phyloP scores from a whole-genome alignment of 2,888 invertebrate genomes.

The Aethes cnicana region DNA sequence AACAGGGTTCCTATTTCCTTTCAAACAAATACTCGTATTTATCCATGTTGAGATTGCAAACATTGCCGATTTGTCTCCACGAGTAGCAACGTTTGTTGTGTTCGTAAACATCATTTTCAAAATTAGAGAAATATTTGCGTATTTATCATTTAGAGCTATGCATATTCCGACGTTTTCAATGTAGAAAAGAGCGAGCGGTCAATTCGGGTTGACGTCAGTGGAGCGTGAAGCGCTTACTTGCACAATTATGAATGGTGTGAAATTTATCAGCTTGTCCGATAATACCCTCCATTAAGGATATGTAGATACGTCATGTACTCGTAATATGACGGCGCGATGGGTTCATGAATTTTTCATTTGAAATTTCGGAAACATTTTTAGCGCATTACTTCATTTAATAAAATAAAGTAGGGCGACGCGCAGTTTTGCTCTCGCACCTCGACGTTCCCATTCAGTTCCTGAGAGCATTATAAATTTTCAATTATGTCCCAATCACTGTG shows the following conservation, averaged over 20 bases:
- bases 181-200: too few relatives aligned
- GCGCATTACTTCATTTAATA: too few relatives aligned
- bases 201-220: constrained; percentile 17
- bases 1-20: constrained; percentile 21
- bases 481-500: constrained; percentile 36
- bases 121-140: too few relatives aligned
- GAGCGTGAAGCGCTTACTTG: constrained; percentile 35
- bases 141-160: too few relatives aligned
- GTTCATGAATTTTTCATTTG: too few relatives aligned
- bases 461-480: constrained; percentile 31
- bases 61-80: too few relatives aligned
- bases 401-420: not conserved
- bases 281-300: constrained; percentile 1
- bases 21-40: constrained; percentile 27
- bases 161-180: too few relatives aligned
- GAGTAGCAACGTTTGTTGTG: too few relatives aligned
- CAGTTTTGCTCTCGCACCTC: constrained; percentile 7
- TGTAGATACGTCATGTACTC: too few relatives aligned
- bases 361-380: too few relatives aligned
- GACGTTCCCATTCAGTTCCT: constrained; percentile 7
- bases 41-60: constrained; percentile 23
- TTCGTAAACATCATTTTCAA: too few relatives aligned
- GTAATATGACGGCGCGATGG: too few relatives aligned
- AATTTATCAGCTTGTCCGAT: constrained; percentile 17
- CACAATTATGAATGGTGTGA: constrained; percentile 35